These are phyloP conservation scores for Montipora capitata DNA, from an alignment of 92 coral and sea anemone genomes.

Conservation along the genomic window DNA sequence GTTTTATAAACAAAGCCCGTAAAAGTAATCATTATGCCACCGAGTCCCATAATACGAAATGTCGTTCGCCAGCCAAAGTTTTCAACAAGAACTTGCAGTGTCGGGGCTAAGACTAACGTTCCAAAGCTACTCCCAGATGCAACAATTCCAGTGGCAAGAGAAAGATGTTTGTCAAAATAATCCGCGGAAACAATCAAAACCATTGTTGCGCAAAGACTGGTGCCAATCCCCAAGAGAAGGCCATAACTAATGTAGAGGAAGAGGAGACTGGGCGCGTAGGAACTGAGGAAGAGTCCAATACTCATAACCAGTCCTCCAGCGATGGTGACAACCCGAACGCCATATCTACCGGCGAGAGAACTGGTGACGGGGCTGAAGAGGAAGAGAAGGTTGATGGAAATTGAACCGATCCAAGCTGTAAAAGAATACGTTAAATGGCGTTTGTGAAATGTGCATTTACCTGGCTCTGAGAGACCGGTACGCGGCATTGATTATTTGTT, in stretches of 20 bases:
- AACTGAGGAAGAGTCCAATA: slow-evolving; percentile 88
- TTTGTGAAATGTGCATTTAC: too few relatives aligned
- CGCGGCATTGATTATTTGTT: too few relatives aligned
- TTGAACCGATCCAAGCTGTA: slow-evolving; percentile 99
- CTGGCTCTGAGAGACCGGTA: neutral
- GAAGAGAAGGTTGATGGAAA: slow-evolving; percentile 90
- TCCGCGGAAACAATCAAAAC: slow-evolving; percentile 89
- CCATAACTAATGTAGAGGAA: slow-evolving; percentile 93
- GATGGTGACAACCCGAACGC: slow-evolving; percentile 87
- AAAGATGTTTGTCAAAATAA: slow-evolving; percentile 91
- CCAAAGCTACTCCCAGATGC: slow-evolving; percentile 97
- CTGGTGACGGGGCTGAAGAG: slow-evolving; percentile 97
- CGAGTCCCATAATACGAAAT: slow-evolving; percentile 80
- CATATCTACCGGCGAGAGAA: slow-evolving; percentile 88
- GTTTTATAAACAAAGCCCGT: slow-evolving; percentile 87
- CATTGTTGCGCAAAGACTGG: slow-evolving; percentile 93
- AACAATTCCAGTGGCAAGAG: slow-evolving; percentile 95
- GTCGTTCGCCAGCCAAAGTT: slow-evolving; percentile 83
- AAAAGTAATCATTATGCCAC: slow-evolving; percentile 80
- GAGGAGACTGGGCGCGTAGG: slow-evolving; percentile 82
- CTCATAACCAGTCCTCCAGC: slow-evolving; percentile 93
- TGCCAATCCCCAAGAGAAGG: slow-evolving; percentile 90
- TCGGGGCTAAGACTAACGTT: slow-evolving; percentile 89
- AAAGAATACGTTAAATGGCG: neutral
- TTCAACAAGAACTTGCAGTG: slow-evolving; percentile 81